Evolutionary conservation across 2,888 invertebrate genomes (phyloP), one percentile per base, ranked within the genome.

Genomic region (Ceriagrion tenellum): DNA sequence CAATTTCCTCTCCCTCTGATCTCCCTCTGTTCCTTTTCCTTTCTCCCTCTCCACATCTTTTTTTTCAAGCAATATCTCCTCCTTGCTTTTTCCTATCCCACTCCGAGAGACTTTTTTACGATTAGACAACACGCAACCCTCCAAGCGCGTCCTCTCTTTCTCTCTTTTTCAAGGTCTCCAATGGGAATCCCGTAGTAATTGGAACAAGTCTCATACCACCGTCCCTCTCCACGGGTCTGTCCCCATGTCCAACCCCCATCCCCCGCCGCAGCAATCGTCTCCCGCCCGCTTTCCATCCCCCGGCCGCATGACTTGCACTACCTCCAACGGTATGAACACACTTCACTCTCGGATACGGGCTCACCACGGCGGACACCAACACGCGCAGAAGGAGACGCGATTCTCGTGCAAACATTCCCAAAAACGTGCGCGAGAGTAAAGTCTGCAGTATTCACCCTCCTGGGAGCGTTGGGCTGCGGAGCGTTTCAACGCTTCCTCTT

Each of bases 91-190:
- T 40, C 26, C 89, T 35, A 18, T n/a, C 35, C 55, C 4, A 16
- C 89, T 89, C 89, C 23, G 23, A 40, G 6, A 30, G n/a, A 10
- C n/a, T 55, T 55, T 47, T 40, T 55, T 55, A 89, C 89, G 55
- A 89, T 89, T 55, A 89, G 55, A 23, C 35, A 35, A 23, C 55
- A 89, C 40, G 89, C 89, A 89, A 89, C 23, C 55, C 55, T 12
- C 26, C 30, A n/a, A 55, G 55, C n/a, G 35, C 20, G 30, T 30
- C 59, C 56, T 91, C 56, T 90, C 35, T 40, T 47, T 30, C 91
- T 91, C 23, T 91, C 47, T 59, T 91, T 59, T 91, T 69, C 69
- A 69, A 69, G 23, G 69, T n/a, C 69, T 69, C 69, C 69, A n/a
- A 69, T n/a, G 69, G 69, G 69, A 69, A 26, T 69, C 69, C 69